Evolutionary conservation across 2,888 invertebrate genomes (phyloP).

Genomic region (Microplitis deprimator): DNA sequence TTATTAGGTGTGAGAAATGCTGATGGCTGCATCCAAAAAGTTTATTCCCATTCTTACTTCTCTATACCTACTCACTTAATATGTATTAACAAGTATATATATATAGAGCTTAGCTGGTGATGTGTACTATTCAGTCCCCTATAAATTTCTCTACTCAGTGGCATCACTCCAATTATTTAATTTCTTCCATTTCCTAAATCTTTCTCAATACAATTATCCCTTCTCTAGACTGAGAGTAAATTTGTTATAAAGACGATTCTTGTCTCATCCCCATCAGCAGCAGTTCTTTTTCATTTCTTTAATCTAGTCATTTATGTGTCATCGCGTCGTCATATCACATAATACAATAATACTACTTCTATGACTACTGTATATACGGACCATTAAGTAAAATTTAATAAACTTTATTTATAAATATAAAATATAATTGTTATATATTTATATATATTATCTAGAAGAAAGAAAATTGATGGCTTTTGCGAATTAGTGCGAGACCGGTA

Average conservation of each 20-base stretch:
- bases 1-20: slow-evolving; percentile 61
- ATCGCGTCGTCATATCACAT: too few species aligned
- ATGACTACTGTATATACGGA: too few species aligned
- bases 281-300: not conserved
- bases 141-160: slow-evolving; percentile 67
- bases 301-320: not conserved
- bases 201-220: slow-evolving; percentile 5
- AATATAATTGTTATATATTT: too few species aligned
- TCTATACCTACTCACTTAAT: not conserved
- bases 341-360: too few species aligned
- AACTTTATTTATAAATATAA: too few species aligned
- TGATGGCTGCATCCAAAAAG: slow-evolving; percentile 62
- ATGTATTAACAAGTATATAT: slow-evolving; percentile 53
- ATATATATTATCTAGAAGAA: not conserved
- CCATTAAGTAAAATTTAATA: too few species aligned
- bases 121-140: slow-evolving; percentile 60
- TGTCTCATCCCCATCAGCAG: not conserved
- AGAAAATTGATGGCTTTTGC: not conserved
- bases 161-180: slow-evolving; percentile 67
- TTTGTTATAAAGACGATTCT: slow-evolving; percentile 2
- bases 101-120: slow-evolving; percentile 61
- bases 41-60: slow-evolving; percentile 58
- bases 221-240: not conserved
- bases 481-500: slow-evolving; percentile 45
- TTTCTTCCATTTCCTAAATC: slow-evolving; percentile 61